Percentiles rank a stretch among this genome's conserved stretches.
Evolutionary conservation across 2,888 invertebrate species (phyloP).

Genomic region (Apodemia mormo): DNA sequence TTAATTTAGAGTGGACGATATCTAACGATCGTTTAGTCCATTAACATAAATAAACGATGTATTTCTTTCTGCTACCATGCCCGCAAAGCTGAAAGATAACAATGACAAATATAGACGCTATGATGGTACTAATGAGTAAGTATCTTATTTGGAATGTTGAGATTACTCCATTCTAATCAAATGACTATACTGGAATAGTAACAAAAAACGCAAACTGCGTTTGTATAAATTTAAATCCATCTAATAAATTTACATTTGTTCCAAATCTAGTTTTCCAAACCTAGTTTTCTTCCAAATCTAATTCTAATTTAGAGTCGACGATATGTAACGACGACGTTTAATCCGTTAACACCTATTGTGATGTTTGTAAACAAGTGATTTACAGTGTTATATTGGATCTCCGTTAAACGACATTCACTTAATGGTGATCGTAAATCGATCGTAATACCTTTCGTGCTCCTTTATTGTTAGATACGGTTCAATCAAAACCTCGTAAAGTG

Average conservation of each 20-base stretch:
- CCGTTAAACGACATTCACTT: conserved; percentile 52
- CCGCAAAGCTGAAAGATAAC: too few species aligned
- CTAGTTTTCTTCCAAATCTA: not conserved
- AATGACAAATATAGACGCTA: too few species aligned
- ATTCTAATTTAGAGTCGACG: not conserved
- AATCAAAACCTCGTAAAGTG: conserved; percentile 74
- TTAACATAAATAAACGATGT: conserved; percentile 25
- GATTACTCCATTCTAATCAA: too few species aligned
- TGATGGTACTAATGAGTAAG: too few species aligned
- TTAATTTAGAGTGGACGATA: not conserved
- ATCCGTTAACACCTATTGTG: conserved; percentile 32
- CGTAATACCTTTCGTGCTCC: conserved; percentile 60
- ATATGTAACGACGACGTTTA: not conserved
- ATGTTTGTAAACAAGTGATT: conserved; percentile 47
- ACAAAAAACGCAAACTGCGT: too few species aligned
- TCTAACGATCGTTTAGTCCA: conserved; percentile 21
- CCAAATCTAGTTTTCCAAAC: not conserved
- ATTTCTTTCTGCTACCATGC: too few species aligned
- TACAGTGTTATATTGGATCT: conserved; percentile 65
- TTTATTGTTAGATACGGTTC: conserved; percentile 68
- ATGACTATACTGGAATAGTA: too few species aligned
- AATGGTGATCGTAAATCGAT: conserved; percentile 70
- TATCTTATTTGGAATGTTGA: too few species aligned
- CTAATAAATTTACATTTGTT: not conserved
- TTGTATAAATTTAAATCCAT: too few species aligned